phyloP scores from a whole-genome alignment of 2,888 invertebrate genomes.

The Steinernema hermaphroditum region DNA sequence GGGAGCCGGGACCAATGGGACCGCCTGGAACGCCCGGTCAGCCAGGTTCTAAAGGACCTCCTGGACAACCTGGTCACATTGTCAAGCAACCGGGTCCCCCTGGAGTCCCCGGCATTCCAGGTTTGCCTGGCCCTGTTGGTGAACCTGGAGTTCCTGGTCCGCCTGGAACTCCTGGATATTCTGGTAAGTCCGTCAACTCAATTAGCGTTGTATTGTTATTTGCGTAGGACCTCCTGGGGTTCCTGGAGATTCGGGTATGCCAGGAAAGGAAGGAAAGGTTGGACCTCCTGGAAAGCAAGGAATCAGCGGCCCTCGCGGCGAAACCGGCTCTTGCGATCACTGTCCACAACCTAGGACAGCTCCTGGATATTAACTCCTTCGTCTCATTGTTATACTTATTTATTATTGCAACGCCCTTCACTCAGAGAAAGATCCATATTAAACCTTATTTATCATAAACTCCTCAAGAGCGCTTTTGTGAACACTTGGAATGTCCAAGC shows the following conservation, averaged over 20 bases:
- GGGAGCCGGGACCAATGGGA: not conserved
- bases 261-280: constrained; percentile 47
- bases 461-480: too few species aligned
- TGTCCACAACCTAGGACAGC: constrained; percentile 56
- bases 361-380: constrained; percentile 49
- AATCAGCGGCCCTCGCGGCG: constrained; percentile 45
- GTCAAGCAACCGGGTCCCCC: constrained; percentile 16
- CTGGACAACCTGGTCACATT: constrained; percentile 22
- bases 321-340: constrained; percentile 50
- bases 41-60: not conserved
- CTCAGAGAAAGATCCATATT: not conserved
- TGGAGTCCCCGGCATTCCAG: constrained; percentile 31
- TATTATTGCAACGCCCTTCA: too few species aligned
- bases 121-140: constrained; percentile 39
- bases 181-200: constrained; percentile 28
- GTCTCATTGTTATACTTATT: not conserved
- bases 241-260: constrained; percentile 47
- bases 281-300: constrained; percentile 44
- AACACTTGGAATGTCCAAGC: too few species aligned
- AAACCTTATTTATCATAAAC: not conserved
- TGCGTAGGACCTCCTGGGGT: constrained; percentile 43
- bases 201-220: not conserved
- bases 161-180: constrained; percentile 40
- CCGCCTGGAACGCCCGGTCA: not conserved
- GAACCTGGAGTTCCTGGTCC: constrained; percentile 39